A percentile compares a stretch with the other conserved stretches of the same genome.
phyloP scores from a whole-genome alignment of 2,797 vertebrate species.

The Glossophaga mutica region DNA sequence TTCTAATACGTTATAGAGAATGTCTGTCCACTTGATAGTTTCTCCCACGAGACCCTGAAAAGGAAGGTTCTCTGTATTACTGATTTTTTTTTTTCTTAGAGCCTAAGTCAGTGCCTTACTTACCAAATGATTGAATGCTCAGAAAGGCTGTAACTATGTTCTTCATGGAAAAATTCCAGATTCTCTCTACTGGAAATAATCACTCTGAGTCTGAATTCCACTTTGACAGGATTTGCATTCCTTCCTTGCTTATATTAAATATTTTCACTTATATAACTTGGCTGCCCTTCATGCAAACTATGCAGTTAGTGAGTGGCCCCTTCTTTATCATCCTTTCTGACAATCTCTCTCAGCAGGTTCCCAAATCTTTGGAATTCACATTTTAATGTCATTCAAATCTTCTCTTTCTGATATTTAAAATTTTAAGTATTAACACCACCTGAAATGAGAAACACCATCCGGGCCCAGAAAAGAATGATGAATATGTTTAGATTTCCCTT shows the following conservation, averaged over 20 bases:
- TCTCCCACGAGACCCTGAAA: background rate
- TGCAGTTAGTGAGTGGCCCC: background rate
- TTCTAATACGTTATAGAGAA: background rate
- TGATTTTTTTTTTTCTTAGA: background rate
- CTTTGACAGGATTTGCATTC: background rate
- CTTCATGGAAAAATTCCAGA: background rate
- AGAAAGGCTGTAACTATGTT: background rate
- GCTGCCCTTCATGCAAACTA: background rate
- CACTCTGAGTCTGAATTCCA: background rate
- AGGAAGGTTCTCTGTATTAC: background rate
- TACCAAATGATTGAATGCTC: background rate
- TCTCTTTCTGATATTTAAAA: background rate
- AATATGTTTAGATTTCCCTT: background rate
- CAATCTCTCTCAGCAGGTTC: background rate
- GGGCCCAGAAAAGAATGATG: background rate
- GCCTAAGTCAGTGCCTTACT: background rate
- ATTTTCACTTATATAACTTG: background rate
- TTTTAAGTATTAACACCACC: background rate
- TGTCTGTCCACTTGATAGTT: background rate
- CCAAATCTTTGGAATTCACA: background rate
- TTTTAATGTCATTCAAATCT: background rate
- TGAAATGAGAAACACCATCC: background rate
- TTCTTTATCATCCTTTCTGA: background rate
- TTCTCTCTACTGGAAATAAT: slow-evolving; percentile 26
- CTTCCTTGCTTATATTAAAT: background rate